Base-by-base conservation (phyloP, 2,113 vertebrate species). In the Osmerus mordax region DNA sequence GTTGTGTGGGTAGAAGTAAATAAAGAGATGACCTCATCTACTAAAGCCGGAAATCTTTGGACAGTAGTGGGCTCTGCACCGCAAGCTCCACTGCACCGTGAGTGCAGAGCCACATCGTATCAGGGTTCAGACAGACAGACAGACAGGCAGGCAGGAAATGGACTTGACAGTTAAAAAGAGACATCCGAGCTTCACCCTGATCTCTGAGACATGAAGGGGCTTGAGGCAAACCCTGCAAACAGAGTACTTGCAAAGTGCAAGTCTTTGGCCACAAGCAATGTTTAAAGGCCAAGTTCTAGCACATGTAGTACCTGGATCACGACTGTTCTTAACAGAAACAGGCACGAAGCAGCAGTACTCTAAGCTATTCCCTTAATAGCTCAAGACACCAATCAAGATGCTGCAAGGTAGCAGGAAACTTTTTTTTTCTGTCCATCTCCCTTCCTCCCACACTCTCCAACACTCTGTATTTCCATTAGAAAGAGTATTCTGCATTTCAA, bases 401-500 rank as follows among this genome's bases (percentile, higher is more conserved):
- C 72, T 7, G 5, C 0, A 16, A 62, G 28, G 74, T 3, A 71
- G 41, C 65, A 70, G 13, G 47, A 73, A 74, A 21, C 54, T 51
- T 25, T 51, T 60, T 15, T 29, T 47, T 59, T 53, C n/a, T 51
- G 18, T 23, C 62, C 23, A 9, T 63, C 74, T 47, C 71, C 64
- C 65, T 72, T 78, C 67, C 68, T 28, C 67, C 21, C 74, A 76
- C 72, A 47, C 83, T 62, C 74, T 68, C 15, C 78, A 74, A 71
- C 83, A 81, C 66, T 81, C 23, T 2, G 77, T 71, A 93, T 93
- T 92, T 91, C 84, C 91, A 92, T 93, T 80, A 91, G 83, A 93
- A 93, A 91, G 86, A 74, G 87, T 86, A 78, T 90, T 92, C 90
- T 92, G 84, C 92, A 93, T 90, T 90, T 93, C 91, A 93, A 93